Percentiles rank a stretch among this genome's conserved stretches.
Evolutionary conservation across 1,140 invertebrate genomes (phyloP).

Genomic region (Forficula auricularia): DNA sequence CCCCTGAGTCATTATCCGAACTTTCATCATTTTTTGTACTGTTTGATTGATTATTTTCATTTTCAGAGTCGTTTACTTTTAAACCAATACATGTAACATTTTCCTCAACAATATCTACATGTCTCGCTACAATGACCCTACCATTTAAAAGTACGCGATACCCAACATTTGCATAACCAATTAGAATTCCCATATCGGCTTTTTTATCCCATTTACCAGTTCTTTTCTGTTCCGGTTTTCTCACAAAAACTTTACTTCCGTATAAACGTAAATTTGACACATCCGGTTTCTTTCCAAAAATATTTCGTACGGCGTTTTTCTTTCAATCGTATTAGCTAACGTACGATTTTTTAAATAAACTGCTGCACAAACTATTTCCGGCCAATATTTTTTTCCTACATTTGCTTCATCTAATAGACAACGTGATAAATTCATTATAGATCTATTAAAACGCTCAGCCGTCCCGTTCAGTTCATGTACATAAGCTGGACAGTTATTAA

Average conservation of each 20-base stretch:
- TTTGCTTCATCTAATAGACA: slow-evolving; percentile 17
- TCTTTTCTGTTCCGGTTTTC: slow-evolving; percentile 10
- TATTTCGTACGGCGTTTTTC: slow-evolving; percentile 18
- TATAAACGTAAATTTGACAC: slow-evolving; percentile 15
- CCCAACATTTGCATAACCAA: slow-evolving; percentile 13
- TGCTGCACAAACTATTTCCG: slow-evolving; percentile 16
- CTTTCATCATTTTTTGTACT: too few relatives aligned
- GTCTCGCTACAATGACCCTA: slow-evolving; percentile 14
- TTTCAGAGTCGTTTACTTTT: slow-evolving; percentile 4
- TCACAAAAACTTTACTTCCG: slow-evolving; percentile 14
- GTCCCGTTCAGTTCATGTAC: too few relatives aligned
- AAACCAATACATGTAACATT: slow-evolving; percentile 12
- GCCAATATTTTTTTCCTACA: slow-evolving; percentile 20
- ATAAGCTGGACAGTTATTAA: too few relatives aligned
- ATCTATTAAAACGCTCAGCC: too few relatives aligned
- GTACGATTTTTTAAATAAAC: slow-evolving; percentile 19
- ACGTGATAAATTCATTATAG: slow-evolving; percentile 14
- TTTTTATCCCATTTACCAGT: slow-evolving; percentile 13
- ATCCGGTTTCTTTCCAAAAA: slow-evolving; percentile 15
- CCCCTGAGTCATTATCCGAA: too few relatives aligned
- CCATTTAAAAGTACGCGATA: slow-evolving; percentile 15
- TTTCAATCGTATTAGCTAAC: slow-evolving; percentile 18
- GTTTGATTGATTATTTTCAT: too few relatives aligned
- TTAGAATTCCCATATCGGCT: slow-evolving; percentile 13
- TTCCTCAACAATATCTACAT: slow-evolving; percentile 14